Base-by-base conservation (phyloP, 2,888 invertebrate genomes). In the Zele albiditarsus region DNA sequence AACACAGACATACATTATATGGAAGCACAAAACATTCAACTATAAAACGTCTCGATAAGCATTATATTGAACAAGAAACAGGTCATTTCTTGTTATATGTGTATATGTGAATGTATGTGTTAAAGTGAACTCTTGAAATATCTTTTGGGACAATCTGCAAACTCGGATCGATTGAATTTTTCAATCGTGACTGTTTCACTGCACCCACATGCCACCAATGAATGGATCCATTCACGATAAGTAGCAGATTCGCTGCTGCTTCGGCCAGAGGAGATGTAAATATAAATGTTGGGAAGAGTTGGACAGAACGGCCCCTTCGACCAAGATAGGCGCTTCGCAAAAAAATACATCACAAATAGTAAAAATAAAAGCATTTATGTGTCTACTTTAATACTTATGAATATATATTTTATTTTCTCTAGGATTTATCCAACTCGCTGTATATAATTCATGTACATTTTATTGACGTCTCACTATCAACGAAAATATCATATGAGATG, bases 161-260 rank as follows among this genome's bases (percentile, higher is more conserved):
- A 27, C 60, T 60, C 25, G 27, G 6, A 23, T 58, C 27, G 60
- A 60, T 60, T 60, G 28, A 28, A 60, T 28, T 60, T 60, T 60
- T 60, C 60, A 53, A 53, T 60, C 60, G 60, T 6, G 12, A 60
- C 60, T 28, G 60, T 60, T 60, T 60, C n/a, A 28, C 6, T 46
- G 16, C 27, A 46, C 46, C 66, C 66, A 66, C 66, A 66, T 16
- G 42, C 27, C 27, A 16, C 10, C 66, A 25, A 46, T 66, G 66
- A 68, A 53, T 53, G 53, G 28, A 68, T 57, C 38, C 68, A 68
- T 68, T 68, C 53, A 68, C n/a, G 62, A 62, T 63, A 12, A 63
- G 20, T 23, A 20, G 10, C 63, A 63, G 33, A 5, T 63, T n/a
- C 2, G n/a, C 6, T 20, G 23, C 12, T 20, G 31, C 6, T 33